A percentile compares a stretch with the other conserved stretches of the same genome.
Evolutionary conservation across 1,140 invertebrate genomes (phyloP).

Genomic region (Triops longicaudatus): DNA sequence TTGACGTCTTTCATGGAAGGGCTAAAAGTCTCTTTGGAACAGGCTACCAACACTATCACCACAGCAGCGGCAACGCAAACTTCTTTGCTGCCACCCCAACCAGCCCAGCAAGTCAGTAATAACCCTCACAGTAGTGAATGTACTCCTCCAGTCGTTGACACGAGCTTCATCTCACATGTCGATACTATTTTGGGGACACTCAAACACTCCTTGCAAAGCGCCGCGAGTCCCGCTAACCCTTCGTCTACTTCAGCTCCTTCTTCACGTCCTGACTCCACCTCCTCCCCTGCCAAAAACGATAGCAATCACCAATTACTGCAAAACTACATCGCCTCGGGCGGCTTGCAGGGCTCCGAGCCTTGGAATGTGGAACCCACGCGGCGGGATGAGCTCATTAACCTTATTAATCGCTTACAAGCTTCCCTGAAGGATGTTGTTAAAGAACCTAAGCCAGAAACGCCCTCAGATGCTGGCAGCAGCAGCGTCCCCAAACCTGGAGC

Average conservation of each 20-base stretch:
- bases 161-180: slow-evolving; percentile 61
- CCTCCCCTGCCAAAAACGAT: slow-evolving; percentile 10
- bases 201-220: slow-evolving; percentile 55
- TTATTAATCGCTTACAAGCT: slow-evolving; percentile 63
- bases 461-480: neutral
- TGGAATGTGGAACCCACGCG: slow-evolving; percentile 40
- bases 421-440: slow-evolving; percentile 43
- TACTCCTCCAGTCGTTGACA: slow-evolving; percentile 37
- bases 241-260: neutral
- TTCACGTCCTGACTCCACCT: neutral
- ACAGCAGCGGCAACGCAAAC: neutral
- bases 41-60: slow-evolving; percentile 21
- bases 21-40: slow-evolving; percentile 34
- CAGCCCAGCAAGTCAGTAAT: neutral
- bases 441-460: slow-evolving; percentile 3
- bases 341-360: neutral
- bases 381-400: slow-evolving; percentile 55
- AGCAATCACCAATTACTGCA: slow-evolving; percentile 16
- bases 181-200: slow-evolving; percentile 63
- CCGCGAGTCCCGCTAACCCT: slow-evolving; percentile 38
- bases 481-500: neutral
- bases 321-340: slow-evolving; percentile 21
- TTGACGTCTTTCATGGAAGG: slow-evolving; percentile 37
- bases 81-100: slow-evolving; percentile 16
- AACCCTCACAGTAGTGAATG: neutral